Evolutionary conservation across 2,113 vertebrate species (phyloP).

Genomic region (Passer domesticus): DNA sequence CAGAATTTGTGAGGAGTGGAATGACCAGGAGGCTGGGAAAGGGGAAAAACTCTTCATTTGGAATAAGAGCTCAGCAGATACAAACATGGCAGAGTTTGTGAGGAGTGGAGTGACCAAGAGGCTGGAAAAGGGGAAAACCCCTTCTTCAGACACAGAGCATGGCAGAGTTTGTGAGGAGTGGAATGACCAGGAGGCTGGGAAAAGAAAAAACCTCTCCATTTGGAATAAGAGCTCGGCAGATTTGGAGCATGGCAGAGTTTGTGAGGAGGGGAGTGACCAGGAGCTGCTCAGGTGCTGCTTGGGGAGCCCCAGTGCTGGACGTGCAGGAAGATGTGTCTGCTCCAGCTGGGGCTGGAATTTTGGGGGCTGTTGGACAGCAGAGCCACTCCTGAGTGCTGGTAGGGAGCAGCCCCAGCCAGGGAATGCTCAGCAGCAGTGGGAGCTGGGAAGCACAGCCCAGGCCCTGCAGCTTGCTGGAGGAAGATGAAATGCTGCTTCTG

Average conservation of each 20-base stretch:
- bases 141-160: too few relatives aligned
- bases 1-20: neutral
- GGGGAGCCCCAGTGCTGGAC: fast-evolving
- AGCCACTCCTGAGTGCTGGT: fast-evolving
- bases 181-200: neutral
- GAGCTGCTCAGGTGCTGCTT: fast-evolving
- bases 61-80: too few relatives aligned
- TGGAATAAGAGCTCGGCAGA: fast-evolving
- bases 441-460: neutral
- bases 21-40: neutral
- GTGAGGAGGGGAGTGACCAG: neutral
- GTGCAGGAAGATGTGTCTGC: neutral
- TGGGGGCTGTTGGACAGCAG: neutral
- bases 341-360: neutral
- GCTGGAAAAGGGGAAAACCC: too few relatives aligned
- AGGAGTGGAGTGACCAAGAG: too few relatives aligned
- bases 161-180: neutral
- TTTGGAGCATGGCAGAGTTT: neutral
- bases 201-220: neutral
- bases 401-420: neutral
- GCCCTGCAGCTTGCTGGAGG: neutral
- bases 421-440: neutral
- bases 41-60: too few relatives aligned
- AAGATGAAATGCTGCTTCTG: neutral
- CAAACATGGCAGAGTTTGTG: too few relatives aligned